Evolutionary conservation across 2,113 vertebrate species (phyloP), one percentile per base, ranked within the genome.

Genomic region (Coptodon rendalli): DNA sequence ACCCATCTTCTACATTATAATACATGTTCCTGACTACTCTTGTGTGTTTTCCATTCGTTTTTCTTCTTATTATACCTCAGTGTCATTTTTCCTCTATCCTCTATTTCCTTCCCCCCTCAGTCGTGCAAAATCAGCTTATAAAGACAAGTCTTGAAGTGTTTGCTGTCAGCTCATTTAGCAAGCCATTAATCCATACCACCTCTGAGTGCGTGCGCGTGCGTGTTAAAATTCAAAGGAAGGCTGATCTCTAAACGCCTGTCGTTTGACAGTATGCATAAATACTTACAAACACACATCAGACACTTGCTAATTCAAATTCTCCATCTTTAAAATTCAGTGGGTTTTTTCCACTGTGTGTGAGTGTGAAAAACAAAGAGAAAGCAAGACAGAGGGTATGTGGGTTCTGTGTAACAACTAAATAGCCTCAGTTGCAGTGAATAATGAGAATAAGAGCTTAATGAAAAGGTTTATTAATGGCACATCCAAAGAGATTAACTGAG

Each of bases 131-230:
- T 94, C 91, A 89, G 90, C 93, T 94, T 94, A 93, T 83, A 71
- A 89, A 92, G 89, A 89, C 82, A n/a, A 83, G 91, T 88, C 81
- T 87, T 88, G 84, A 86, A 91, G 91, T 92, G 88, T 66, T 82
- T 63, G 84, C 93, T 92, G 92, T 95, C 95, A 95, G 93, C 94
- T 87, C 89, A 29, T 95, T 96, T 94, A 92, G 87, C 57, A 78
- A 93, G 66, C 84, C 71, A 90, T 94, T 95, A 94, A 95, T 96
- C 93, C 95, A 89, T 59, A 83, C 84, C 90, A 93, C 92, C 93
- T 93, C 91, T 29, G 27, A 7, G 53, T 66, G 78, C 3, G 53
- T 24, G 79, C 13, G 19, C 3, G 79, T 14, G 48, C 8, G 7
- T 2, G 56, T 38, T 79, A 9, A 87, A 61, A 88, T 88, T 89